Percentiles rank a stretch among this genome's conserved stretches.
These are phyloP conservation scores for Meteorus cinctellus DNA, from an alignment of 2,888 invertebrate species.

Conservation along the genomic window DNA sequence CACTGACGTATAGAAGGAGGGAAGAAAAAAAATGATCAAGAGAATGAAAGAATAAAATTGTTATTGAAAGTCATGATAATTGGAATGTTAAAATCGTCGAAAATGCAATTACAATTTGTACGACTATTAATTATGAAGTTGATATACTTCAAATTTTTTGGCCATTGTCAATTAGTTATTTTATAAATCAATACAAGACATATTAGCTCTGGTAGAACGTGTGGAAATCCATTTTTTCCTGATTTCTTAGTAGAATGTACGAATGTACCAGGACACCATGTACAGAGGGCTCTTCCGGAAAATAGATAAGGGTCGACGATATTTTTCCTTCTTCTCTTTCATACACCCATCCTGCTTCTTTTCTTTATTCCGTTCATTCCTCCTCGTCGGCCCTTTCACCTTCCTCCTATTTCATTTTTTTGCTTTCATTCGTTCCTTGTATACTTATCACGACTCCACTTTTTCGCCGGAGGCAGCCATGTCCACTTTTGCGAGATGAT, in stretches of 20 bases:
- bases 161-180: background rate
- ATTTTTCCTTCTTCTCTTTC: conserved; percentile 27
- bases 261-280: conserved; percentile 23
- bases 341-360: conserved; percentile 15
- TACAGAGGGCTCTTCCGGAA: conserved; percentile 37
- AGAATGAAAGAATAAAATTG: conserved; percentile 32
- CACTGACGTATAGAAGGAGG: conserved; percentile 4
- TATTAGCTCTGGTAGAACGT: background rate
- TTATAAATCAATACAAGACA: background rate
- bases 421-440: conserved; percentile 42
- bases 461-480: conserved; percentile 51
- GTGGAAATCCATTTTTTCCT: conserved; percentile 22
- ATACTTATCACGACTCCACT: conserved; percentile 51
- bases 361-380: conserved; percentile 44
- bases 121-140: background rate
- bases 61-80: conserved; percentile 22
- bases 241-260: conserved; percentile 11
- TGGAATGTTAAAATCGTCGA: conserved; percentile 17
- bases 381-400: conserved; percentile 28
- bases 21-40: conserved; percentile 19
- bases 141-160: background rate
- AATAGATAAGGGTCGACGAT: conserved; percentile 42
- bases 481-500: conserved; percentile 65
- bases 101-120: conserved; percentile 10
- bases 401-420: conserved; percentile 15